Evolutionary conservation across 2,113 vertebrate species (phyloP).

Genomic region (Stegastes partitus): DNA sequence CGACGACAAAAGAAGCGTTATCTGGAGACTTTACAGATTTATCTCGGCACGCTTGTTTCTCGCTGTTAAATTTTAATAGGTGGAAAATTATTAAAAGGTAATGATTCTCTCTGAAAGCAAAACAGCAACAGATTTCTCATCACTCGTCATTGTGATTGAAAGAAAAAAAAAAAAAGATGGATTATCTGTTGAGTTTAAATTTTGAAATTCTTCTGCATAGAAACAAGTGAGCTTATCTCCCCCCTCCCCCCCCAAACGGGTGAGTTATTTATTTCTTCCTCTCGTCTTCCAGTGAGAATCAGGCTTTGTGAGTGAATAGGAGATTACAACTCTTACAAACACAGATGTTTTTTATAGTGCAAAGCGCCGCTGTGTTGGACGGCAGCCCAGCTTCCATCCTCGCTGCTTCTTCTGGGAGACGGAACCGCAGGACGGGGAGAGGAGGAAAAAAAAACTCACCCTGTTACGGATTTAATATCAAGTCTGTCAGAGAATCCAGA

Average conservation of each 20-base stretch:
- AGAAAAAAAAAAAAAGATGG: constrained; percentile 4
- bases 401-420: not conserved
- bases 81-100: not conserved
- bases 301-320: constrained; percentile 14
- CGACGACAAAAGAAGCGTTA: not conserved
- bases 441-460: not conserved
- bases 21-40: not conserved
- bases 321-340: constrained; percentile 30
- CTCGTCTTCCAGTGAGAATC: constrained; percentile 16
- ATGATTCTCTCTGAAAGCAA: not conserved
- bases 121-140: not conserved
- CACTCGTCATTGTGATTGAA: not conserved
- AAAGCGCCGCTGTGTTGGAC: constrained; percentile 28
- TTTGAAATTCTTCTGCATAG: not conserved
- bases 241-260: not conserved
- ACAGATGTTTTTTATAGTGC: constrained; percentile 11
- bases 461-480: not conserved
- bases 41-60: not conserved
- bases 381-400: constrained; percentile 6
- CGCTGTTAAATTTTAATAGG: not conserved
- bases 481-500: not conserved
- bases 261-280: not conserved
- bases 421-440: constrained; percentile 9
- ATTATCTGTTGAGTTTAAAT: constrained; percentile 6
- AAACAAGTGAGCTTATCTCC: constrained; percentile 25